Evolutionary conservation across 2,797 vertebrate genomes (phyloP).

Genomic region (Chaetophractus vellerosus): DNA sequence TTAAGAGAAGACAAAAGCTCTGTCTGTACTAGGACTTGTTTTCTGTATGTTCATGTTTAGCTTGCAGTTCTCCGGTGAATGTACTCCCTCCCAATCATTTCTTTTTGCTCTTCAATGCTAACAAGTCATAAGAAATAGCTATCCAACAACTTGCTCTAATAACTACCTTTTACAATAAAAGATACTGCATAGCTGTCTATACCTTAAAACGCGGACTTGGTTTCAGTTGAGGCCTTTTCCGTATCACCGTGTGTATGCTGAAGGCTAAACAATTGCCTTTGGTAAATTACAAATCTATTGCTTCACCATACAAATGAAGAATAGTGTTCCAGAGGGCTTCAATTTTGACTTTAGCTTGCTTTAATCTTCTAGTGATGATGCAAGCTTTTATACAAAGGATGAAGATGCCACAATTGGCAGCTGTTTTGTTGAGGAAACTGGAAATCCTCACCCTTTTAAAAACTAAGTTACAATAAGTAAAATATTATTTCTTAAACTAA

Average conservation of each 20-base stretch:
- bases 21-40: neutral
- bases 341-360: neutral
- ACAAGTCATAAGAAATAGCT: neutral
- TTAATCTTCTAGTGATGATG: neutral
- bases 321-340: constrained; percentile 54
- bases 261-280: constrained; percentile 36
- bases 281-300: constrained; percentile 29
- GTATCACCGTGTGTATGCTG: neutral
- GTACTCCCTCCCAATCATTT: neutral
- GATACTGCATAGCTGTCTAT: neutral
- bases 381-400: neutral
- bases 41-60: neutral
- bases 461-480: neutral
- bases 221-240: constrained; percentile 46
- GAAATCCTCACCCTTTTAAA: constrained; percentile 66
- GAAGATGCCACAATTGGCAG: neutral
- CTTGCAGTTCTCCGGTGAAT: neutral
- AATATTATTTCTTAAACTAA: constrained; percentile 31
- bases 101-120: constrained; percentile 16
- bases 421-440: constrained; percentile 68
- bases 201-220: neutral
- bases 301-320: neutral
- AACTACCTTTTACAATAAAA: neutral
- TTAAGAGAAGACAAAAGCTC: neutral
- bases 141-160: neutral